A percentile compares a stretch with the other conserved stretches of the same genome.
Evolutionary conservation across 2,888 invertebrate species (phyloP).

Genomic region (Cheilosia urbana): DNA sequence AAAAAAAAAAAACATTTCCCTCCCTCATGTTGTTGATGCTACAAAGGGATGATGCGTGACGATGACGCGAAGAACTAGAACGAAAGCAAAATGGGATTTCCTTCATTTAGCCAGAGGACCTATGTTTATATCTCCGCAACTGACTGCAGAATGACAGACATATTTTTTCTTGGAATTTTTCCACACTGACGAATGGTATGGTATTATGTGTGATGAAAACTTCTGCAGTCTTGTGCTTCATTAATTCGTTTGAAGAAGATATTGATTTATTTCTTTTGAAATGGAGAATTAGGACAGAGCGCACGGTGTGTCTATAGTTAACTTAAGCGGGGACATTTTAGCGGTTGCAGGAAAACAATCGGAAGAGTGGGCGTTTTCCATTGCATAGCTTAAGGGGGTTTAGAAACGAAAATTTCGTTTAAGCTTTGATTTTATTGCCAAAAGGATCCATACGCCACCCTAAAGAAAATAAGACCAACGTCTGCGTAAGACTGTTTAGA

Average conservation of each 20-base stretch:
- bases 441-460: constrained; percentile 19
- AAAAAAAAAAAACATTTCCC: constrained; percentile 11
- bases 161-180: constrained; percentile 25
- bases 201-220: background rate
- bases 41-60: constrained; percentile 51
- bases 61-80: constrained; percentile 49
- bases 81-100: constrained; percentile 53
- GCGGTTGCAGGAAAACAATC: background rate
- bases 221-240: background rate
- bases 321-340: background rate
- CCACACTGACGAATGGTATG: background rate
- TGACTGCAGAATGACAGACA: constrained; percentile 15
- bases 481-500: constrained; percentile 13
- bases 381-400: constrained; percentile 12
- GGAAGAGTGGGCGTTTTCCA: constrained; percentile 25
- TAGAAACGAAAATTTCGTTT: constrained; percentile 37
- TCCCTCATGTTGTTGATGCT: background rate
- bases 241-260: background rate
- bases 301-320: constrained; percentile 5
- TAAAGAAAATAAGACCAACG: background rate
- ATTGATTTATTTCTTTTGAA: background rate
- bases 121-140: too few species aligned
- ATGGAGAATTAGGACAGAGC: background rate
- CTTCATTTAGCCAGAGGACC: constrained; percentile 41
- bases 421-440: constrained; percentile 64